Conservation (phyloP, 2,797 vertebrate genomes). For the Aplochiton taeniatus region DNA sequence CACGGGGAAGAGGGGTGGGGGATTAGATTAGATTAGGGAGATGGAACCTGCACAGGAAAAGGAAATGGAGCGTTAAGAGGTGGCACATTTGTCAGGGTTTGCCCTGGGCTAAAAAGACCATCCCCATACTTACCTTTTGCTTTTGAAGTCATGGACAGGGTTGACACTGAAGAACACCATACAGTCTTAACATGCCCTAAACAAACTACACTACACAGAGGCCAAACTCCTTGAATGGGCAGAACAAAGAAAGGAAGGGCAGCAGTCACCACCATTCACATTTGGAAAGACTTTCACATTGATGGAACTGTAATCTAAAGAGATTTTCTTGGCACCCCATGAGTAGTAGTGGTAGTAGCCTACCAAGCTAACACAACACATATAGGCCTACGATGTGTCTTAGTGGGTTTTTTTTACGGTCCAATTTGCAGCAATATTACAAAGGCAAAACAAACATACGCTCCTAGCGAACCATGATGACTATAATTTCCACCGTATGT, state of each 20-base stretch:
- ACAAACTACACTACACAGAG: not conserved
- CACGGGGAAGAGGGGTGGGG: constrained; percentile 32
- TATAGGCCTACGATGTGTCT: constrained; percentile 45
- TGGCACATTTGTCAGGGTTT: constrained; percentile 58
- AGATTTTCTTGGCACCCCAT: constrained; percentile 49
- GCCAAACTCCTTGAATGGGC: too few species aligned
- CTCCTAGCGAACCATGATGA: too few species aligned
- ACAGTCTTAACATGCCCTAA: constrained; percentile 20
- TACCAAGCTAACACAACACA: too few species aligned
- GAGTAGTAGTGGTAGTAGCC: too few species aligned
- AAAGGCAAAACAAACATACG: too few species aligned
- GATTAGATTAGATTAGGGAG: too few species aligned
- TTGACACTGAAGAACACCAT: constrained; percentile 5
- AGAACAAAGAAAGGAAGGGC: too few species aligned
- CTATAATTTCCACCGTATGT: too few species aligned
- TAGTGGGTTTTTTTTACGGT: constrained; percentile 51
- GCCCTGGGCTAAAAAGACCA: constrained; percentile 51
- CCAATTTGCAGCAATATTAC: too few species aligned
- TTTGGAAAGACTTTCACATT: constrained; percentile 2
- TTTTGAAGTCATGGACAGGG: not conserved
- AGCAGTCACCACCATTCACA: too few species aligned
- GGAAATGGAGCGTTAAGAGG: constrained; percentile 70
- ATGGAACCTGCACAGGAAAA: constrained; percentile 43
- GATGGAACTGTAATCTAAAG: constrained; percentile 51
- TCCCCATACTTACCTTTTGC: constrained; percentile 28